Conservation (phyloP, 2,797 vertebrate species). For the Pogonophryne albipinna region DNA sequence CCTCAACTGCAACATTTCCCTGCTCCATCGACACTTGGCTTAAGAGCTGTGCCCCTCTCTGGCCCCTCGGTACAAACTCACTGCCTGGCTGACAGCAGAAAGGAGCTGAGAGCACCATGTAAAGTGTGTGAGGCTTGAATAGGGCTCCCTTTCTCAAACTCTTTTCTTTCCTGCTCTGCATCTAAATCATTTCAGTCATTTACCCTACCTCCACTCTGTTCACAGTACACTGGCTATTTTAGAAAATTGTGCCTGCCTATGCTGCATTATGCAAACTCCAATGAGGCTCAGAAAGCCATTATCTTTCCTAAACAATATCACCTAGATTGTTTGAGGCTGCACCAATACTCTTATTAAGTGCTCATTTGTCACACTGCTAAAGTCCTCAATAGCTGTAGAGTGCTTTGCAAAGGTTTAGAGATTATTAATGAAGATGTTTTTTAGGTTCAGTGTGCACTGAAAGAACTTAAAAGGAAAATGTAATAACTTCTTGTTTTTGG, state of each 20-base stretch:
- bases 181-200: conserved; percentile 47
- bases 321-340: conserved; percentile 33
- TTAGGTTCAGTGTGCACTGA: conserved; percentile 29
- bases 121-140: conserved; percentile 46
- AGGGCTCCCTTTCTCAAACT: conserved; percentile 3
- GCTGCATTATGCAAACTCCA: conserved; percentile 35
- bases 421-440: conserved; percentile 55
- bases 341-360: conserved; percentile 23
- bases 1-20: conserved; percentile 38
- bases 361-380: conserved; percentile 54
- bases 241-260: conserved; percentile 20
- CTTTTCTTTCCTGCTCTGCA: conserved; percentile 35
- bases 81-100: conserved; percentile 55
- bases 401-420: conserved; percentile 42
- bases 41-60: conserved; percentile 48
- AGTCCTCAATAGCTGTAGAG: conserved; percentile 33
- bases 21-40: conserved; percentile 47
- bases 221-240: conserved; percentile 20
- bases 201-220: conserved; percentile 30
- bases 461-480: conserved; percentile 37
- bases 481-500: conserved; percentile 48
- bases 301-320: conserved; percentile 35
- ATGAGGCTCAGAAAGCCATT: conserved; percentile 28
- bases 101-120: conserved; percentile 46
- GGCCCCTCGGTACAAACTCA: conserved; percentile 41